Evolutionary conservation across 2,797 vertebrate species (phyloP).

Genomic region (Smutsia temminckii): DNA sequence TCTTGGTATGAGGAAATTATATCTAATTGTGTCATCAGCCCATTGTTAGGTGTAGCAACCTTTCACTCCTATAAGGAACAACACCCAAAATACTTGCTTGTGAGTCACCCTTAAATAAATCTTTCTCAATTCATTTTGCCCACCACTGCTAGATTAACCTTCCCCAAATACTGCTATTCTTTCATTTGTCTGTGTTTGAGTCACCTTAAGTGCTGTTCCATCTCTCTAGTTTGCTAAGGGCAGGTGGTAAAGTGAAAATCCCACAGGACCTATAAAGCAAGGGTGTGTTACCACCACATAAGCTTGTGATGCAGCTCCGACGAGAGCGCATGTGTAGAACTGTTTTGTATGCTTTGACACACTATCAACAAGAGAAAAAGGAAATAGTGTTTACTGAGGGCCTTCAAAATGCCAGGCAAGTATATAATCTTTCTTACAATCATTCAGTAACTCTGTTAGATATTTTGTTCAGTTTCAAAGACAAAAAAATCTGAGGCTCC

Average conservation of each 20-base stretch:
- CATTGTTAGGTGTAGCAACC: neutral
- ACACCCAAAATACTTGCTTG: neutral
- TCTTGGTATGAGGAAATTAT: neutral
- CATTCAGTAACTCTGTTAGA: neutral
- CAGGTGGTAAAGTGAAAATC: neutral
- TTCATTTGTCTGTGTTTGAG: neutral
- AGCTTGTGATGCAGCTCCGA: neutral
- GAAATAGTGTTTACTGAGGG: neutral
- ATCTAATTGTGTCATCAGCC: neutral
- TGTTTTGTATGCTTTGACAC: neutral
- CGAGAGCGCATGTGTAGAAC: too few relatives aligned
- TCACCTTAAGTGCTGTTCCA: neutral
- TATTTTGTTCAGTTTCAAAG: neutral
- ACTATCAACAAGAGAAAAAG: neutral
- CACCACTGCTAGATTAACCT: neutral
- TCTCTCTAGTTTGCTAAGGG: neutral
- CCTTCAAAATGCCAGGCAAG: neutral
- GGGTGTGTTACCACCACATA: neutral
- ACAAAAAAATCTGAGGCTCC: neutral
- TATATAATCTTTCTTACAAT: neutral
- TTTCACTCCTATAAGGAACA: neutral
- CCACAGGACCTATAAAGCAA: neutral
- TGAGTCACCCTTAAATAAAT: neutral
- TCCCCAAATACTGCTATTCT: neutral
- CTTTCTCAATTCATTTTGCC: neutral